A percentile compares a stretch with the other conserved stretches of the same genome.
Conservation (phyloP, 1,140 invertebrate genomes). For the Capitella teleta region DNA sequence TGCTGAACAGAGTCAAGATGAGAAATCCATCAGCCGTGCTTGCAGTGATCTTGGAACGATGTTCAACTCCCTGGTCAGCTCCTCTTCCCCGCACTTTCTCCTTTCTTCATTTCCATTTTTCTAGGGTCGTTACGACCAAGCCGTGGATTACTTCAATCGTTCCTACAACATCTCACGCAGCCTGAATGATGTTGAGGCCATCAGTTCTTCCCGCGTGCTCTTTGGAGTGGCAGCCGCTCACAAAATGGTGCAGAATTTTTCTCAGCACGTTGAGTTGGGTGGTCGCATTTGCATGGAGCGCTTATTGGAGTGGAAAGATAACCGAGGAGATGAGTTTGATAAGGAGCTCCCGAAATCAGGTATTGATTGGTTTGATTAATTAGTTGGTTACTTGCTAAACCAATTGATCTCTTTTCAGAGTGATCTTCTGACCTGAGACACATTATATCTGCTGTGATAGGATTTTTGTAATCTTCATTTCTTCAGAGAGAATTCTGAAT, state of each 20-base stretch:
- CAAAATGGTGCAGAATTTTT: conserved; percentile 25
- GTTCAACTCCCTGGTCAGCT: conserved; percentile 30
- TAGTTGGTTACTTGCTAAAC: too few relatives aligned
- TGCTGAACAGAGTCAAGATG: conserved; percentile 31
- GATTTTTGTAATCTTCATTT: too few relatives aligned
- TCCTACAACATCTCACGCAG: conserved; percentile 37
- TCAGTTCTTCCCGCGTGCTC: conserved; percentile 32
- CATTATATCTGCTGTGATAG: too few relatives aligned
- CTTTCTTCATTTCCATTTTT: background rate
- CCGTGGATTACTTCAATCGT: conserved; percentile 38
- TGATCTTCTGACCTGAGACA: too few relatives aligned
- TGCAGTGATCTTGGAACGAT: conserved; percentile 37
- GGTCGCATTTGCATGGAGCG: conserved; percentile 20
- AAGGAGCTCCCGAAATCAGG: conserved; percentile 28
- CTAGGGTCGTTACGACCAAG: conserved; percentile 36
- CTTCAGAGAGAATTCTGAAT: too few relatives aligned
- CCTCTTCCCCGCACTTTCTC: background rate
- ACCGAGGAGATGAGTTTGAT: conserved; percentile 27
- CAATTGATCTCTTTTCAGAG: too few relatives aligned
- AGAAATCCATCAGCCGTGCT: conserved; percentile 33
- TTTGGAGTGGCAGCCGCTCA: conserved; percentile 37
- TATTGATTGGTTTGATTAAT: too few relatives aligned
- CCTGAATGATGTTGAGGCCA: conserved; percentile 23
- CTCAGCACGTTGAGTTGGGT: conserved; percentile 21
- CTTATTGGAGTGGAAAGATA: conserved; percentile 35